Conservation (phyloP, 2,888 invertebrate genomes). For the Ophioninae sp. region DNA sequence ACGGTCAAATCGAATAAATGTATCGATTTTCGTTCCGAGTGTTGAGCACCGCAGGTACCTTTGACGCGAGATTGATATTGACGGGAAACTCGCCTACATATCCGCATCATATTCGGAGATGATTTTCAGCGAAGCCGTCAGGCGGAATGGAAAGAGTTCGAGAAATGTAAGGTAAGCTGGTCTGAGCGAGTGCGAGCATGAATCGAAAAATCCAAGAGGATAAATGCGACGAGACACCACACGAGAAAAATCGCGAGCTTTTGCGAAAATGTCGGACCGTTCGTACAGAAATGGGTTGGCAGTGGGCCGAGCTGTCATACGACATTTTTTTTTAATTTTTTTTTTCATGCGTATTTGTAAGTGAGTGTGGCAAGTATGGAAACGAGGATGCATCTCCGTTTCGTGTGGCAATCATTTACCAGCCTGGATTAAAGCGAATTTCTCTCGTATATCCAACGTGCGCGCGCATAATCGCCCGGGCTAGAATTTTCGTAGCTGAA, state of each 20-base stretch:
- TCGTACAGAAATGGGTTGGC: constrained; percentile 28
- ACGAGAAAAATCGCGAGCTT: constrained; percentile 18
- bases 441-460: constrained; percentile 42
- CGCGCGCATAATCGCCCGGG: constrained; percentile 48
- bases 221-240: constrained; percentile 12
- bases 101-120: neutral
- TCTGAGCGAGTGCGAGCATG: constrained; percentile 1
- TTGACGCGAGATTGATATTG: constrained; percentile 8
- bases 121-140: neutral
- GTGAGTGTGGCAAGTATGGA: constrained; percentile 19
- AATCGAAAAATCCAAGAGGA: constrained; percentile 32
- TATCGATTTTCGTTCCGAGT: neutral
- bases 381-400: constrained; percentile 32
- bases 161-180: constrained; percentile 10
- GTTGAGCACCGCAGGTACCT: constrained; percentile 20
- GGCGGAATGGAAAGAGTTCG: neutral
- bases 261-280: constrained; percentile 32
- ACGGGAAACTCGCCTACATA: constrained; percentile 15
- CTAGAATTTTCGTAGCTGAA: constrained; percentile 50
- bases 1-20: constrained; percentile 28
- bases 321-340: neutral
- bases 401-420: constrained; percentile 54
- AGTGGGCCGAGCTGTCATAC: constrained; percentile 18
- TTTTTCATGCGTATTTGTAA: neutral
- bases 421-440: constrained; percentile 57